phyloP scores from a whole-genome alignment of 2,888 invertebrate species.

The Aethes cnicana region DNA sequence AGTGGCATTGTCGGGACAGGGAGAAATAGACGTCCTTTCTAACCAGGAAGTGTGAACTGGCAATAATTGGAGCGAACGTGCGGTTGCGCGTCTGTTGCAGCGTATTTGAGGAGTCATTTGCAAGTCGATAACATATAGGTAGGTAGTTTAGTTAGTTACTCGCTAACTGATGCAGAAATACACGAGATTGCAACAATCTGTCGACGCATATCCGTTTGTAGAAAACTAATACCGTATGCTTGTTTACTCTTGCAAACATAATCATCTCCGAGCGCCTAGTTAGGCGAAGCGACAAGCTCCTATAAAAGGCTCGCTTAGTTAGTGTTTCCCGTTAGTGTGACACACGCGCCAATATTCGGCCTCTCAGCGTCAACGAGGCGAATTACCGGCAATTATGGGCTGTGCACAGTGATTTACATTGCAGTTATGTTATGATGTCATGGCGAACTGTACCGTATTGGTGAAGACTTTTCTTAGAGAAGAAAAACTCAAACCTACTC shows the following conservation, averaged over 20 bases:
- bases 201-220: conserved; percentile 1
- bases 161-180: not conserved
- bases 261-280: conserved; percentile 39
- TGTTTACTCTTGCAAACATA: conserved; percentile 33
- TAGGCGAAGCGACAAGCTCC: conserved; percentile 48
- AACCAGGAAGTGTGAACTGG: conserved; percentile 66
- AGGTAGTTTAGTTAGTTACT: too few relatives aligned
- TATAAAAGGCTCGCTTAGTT: conserved; percentile 54
- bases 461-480: too few relatives aligned
- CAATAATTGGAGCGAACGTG: conserved; percentile 59
- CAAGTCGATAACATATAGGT: too few relatives aligned
- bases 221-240: conserved; percentile 6
- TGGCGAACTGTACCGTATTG: too few relatives aligned
- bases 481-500: too few relatives aligned
- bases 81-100: conserved; percentile 42
- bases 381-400: conserved; percentile 55
- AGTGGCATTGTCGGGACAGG: conserved; percentile 55
- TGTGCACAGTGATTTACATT: conserved; percentile 56
- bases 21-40: conserved; percentile 58
- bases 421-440: conserved; percentile 51
- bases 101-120: conserved; percentile 1
- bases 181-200: conserved; percentile 7
- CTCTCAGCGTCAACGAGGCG: conserved; percentile 44
- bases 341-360: conserved; percentile 52
- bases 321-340: conserved; percentile 60